A percentile compares a stretch with the other conserved stretches of the same genome.
Conservation (phyloP, 1,140 invertebrate genomes). For the Archivesica marissinica region DNA sequence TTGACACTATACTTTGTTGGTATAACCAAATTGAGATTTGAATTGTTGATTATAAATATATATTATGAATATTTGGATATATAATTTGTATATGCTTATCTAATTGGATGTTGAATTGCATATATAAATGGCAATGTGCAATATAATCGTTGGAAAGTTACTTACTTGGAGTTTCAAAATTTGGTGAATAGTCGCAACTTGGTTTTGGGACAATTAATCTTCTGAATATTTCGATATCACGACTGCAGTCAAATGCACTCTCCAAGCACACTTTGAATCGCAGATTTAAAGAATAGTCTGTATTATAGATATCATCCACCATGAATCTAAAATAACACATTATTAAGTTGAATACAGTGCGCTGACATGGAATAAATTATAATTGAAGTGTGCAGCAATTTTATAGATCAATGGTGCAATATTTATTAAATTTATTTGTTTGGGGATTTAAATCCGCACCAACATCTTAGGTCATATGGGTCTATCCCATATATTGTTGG, state of each 20-base stretch:
- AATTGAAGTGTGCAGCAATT: not conserved
- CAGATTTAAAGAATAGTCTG: not conserved
- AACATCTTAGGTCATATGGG: too few species aligned
- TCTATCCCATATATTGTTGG: not conserved
- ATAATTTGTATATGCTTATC: too few species aligned
- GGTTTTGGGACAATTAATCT: not conserved
- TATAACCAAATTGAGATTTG: too few species aligned
- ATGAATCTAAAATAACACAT: not conserved
- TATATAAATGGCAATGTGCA: not conserved
- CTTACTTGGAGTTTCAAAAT: not conserved
- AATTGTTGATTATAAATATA: too few species aligned
- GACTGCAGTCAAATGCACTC: conserved; percentile 4
- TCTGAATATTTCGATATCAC: not conserved
- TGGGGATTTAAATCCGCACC: too few species aligned
- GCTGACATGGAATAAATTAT: not conserved
- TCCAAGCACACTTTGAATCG: conserved; percentile 8
- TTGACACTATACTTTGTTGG: too few species aligned
- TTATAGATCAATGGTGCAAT: not conserved
- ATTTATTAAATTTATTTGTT: not conserved
- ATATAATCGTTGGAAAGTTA: not conserved
- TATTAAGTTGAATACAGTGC: not conserved
- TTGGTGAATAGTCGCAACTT: not conserved
- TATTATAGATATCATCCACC: not conserved
- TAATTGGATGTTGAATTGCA: too few species aligned
- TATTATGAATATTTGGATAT: too few species aligned